A percentile compares a stretch with the other conserved stretches of the same genome.
Conservation (phyloP, 2,113 vertebrate genomes). For the Toxostoma redivivum region DNA sequence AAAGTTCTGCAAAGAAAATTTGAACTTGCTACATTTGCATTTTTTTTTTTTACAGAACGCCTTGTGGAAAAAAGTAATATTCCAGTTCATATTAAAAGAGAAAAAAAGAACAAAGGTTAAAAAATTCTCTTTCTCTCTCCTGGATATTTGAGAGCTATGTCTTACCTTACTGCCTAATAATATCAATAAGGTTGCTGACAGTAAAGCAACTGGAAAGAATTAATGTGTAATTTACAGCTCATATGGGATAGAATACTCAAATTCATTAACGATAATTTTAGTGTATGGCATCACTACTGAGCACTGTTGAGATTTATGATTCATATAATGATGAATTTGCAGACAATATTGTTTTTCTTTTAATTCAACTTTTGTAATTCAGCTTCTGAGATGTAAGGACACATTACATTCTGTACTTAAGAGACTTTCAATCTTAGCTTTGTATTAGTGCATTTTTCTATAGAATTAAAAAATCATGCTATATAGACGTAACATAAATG, state of each 20-base stretch:
- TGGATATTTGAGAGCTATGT: not conserved
- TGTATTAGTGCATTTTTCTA: not conserved
- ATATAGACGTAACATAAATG: not conserved
- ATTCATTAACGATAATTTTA: not conserved
- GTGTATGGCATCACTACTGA: not conserved
- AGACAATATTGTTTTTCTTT: not conserved
- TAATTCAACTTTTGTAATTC: not conserved
- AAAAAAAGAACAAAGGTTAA: not conserved
- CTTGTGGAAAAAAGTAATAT: not conserved
- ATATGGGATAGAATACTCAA: not conserved
- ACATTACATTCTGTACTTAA: not conserved
- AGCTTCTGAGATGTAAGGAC: not conserved
- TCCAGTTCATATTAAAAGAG: not conserved
- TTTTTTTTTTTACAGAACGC: not conserved
- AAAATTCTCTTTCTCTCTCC: not conserved
- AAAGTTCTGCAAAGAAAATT: not conserved
- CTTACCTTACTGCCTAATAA: not conserved
- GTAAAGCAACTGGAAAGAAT: constrained; percentile 1
- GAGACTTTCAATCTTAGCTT: not conserved
- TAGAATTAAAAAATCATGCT: not conserved
- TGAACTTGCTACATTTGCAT: not conserved
- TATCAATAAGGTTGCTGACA: not conserved
- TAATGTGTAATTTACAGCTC: not conserved
- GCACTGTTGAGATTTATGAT: not conserved
- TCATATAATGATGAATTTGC: not conserved